phyloP scores from a whole-genome alignment of 2,888 invertebrate genomes.

The Dryadula phaetusa region DNA sequence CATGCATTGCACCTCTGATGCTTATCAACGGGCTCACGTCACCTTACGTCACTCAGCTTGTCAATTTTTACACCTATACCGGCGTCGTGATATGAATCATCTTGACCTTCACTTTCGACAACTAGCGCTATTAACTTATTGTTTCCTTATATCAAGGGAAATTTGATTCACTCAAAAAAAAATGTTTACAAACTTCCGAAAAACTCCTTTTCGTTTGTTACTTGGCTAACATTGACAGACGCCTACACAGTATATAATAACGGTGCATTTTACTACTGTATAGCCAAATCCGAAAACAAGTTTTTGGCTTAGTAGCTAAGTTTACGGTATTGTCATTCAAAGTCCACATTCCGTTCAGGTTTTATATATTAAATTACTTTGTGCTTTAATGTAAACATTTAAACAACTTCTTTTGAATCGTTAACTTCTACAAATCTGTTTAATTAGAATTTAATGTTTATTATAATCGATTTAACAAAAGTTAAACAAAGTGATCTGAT shows the following conservation, averaged over 20 bases:
- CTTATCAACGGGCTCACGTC: conserved; percentile 40
- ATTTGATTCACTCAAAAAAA: conserved; percentile 6
- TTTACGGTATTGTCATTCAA: not conserved
- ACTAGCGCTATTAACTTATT: conserved; percentile 36
- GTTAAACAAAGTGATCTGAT: conserved; percentile 63
- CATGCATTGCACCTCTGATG: conserved; percentile 41
- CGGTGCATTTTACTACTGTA: conserved; percentile 70
- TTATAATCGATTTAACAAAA: conserved; percentile 26
- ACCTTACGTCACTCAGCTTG: conserved; percentile 41
- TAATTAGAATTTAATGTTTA: conserved; percentile 17
- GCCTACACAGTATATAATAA: conserved; percentile 72
- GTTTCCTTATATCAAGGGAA: conserved; percentile 47
- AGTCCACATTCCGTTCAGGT: not conserved
- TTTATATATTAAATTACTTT: not conserved
- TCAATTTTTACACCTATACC: conserved; percentile 28
- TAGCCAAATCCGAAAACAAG: conserved; percentile 68
- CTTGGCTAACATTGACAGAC: conserved; percentile 50
- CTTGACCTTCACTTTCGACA: conserved; percentile 56
- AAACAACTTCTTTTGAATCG: too few relatives aligned
- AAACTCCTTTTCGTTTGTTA: conserved; percentile 1
- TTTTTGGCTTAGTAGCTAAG: conserved; percentile 70
- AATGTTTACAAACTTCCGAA: conserved; percentile 10
- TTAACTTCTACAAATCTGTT: not conserved
- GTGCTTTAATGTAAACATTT: not conserved
- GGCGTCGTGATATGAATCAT: conserved; percentile 45